phyloP scores from a whole-genome alignment of 2,888 invertebrate species.

The Homarus gammarus region DNA sequence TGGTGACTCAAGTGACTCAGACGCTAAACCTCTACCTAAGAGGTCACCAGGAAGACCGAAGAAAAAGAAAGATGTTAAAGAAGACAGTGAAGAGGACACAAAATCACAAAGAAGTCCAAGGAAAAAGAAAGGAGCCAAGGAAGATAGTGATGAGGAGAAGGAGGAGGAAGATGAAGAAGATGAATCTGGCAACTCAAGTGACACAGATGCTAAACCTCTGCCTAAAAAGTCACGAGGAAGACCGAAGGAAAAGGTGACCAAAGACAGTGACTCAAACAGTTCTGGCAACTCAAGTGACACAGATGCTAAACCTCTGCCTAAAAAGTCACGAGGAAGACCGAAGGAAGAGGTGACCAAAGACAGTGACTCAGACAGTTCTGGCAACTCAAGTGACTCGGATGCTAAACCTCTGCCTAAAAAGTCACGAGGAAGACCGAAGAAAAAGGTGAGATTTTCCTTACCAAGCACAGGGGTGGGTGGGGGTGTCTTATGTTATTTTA shows the following conservation, averaged over 20 bases:
- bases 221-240: too few species aligned
- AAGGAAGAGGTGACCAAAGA: background rate
- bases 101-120: too few species aligned
- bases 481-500: too few species aligned
- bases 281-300: background rate
- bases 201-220: too few species aligned
- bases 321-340: too few species aligned
- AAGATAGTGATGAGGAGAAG: background rate
- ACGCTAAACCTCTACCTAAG: background rate
- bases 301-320: too few species aligned
- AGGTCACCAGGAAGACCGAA: background rate
- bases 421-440: background rate
- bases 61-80: background rate
- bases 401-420: too few species aligned
- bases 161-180: background rate
- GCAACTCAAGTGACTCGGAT: background rate
- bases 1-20: background rate
- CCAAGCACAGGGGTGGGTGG: too few species aligned
- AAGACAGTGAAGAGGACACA: conserved; percentile 7
- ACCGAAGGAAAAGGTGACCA: background rate
- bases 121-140: too few species aligned
- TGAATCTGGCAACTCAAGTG: background rate
- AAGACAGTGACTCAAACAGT: background rate
- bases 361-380: background rate
- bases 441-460: background rate